Evolutionary conservation across 2,888 invertebrate species (phyloP).

Genomic region (Steinernema hermaphroditum): DNA sequence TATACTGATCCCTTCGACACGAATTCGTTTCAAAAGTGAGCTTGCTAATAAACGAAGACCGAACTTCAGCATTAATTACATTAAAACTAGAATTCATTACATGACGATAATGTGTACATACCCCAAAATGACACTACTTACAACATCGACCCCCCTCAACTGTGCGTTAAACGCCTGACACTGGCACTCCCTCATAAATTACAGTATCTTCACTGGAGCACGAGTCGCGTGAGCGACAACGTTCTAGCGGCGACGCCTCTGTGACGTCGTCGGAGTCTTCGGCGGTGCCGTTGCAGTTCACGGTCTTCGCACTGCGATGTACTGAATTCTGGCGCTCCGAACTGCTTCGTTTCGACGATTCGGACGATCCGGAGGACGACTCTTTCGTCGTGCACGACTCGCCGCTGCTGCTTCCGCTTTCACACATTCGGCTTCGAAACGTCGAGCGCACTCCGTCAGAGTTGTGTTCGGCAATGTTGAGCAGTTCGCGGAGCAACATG

Average conservation of each 20-base stretch:
- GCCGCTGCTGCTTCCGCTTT: slow-evolving; percentile 5
- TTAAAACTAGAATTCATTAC: neutral
- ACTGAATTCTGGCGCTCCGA: neutral
- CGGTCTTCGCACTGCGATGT: neutral
- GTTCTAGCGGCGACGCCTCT: neutral
- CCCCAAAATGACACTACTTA: slow-evolving; percentile 8
- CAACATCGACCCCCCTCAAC: neutral
- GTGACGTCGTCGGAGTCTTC: neutral
- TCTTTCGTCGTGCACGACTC: neutral
- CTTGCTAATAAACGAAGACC: too few relatives aligned
- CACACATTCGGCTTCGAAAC: neutral
- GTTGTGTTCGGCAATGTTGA: slow-evolving; percentile 14
- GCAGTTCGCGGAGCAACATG: neutral
- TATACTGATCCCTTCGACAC: too few relatives aligned
- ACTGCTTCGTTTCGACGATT: neutral
- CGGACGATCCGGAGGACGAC: neutral
- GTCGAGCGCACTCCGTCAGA: neutral
- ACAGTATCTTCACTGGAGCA: slow-evolving; percentile 1
- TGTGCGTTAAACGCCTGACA: neutral
- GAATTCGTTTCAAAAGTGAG: too few relatives aligned
- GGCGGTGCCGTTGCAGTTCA: neutral
- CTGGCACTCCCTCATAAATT: neutral
- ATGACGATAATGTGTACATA: slow-evolving; percentile 12
- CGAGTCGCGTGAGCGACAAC: slow-evolving; percentile 1
- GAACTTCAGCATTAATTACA: too few relatives aligned